phyloP scores from a whole-genome alignment of 2,113 vertebrate species.

The Eretmochelys imbricata region DNA sequence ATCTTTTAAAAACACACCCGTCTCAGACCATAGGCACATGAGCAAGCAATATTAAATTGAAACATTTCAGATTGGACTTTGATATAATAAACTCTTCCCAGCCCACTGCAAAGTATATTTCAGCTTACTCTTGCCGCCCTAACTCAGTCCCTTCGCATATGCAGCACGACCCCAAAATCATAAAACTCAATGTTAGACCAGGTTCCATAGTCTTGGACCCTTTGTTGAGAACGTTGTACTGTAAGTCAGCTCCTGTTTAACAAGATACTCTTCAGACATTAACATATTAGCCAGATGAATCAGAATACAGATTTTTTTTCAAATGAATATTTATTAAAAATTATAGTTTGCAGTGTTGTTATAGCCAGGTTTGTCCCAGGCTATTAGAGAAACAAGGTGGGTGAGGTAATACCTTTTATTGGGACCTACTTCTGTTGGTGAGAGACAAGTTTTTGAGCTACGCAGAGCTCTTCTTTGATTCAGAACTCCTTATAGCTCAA shows the following conservation, averaged over 20 bases:
- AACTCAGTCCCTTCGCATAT: neutral
- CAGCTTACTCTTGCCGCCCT: constrained; percentile 8
- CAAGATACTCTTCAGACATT: constrained; percentile 17
- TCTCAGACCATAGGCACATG: too few relatives aligned
- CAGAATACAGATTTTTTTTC: neutral
- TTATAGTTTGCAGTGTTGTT: too few relatives aligned
- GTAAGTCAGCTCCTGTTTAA: constrained; percentile 62
- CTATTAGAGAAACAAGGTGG: too few relatives aligned
- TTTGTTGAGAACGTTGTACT: constrained; percentile 55
- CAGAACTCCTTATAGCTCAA: too few relatives aligned
- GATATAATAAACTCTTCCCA: neutral
- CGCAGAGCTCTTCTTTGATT: too few relatives aligned
- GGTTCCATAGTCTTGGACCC: constrained; percentile 34
- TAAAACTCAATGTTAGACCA: neutral
- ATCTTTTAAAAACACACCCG: neutral
- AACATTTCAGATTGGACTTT: constrained; percentile 16
- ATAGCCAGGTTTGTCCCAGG: too few relatives aligned
- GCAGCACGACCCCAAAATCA: neutral
- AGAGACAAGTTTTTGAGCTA: too few relatives aligned
- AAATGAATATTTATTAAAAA: neutral
- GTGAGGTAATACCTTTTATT: too few relatives aligned
- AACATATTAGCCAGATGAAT: constrained; percentile 3
- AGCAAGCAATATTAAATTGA: rapidly evolving
- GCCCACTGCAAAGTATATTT: neutral
- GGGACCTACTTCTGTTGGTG: too few relatives aligned